Percentiles rank a stretch among this genome's conserved stretches.
Conservation (phyloP, 2,113 vertebrate species). For the Bubo blakistoni region DNA sequence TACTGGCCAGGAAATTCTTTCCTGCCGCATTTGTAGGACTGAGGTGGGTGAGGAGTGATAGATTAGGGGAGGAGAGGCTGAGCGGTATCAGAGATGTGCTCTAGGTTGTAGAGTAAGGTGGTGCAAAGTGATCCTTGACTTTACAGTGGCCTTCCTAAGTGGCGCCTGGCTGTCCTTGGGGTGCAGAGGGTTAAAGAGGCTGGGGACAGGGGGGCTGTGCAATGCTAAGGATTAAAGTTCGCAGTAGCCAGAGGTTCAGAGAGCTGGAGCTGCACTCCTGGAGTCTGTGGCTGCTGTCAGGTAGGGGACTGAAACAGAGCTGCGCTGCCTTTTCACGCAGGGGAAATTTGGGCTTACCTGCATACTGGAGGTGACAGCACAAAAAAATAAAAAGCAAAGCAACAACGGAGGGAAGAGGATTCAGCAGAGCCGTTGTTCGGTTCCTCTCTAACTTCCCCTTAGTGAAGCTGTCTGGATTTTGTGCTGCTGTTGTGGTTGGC, state of each 20-base stretch:
- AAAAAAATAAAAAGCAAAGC: background rate
- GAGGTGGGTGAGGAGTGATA: background rate
- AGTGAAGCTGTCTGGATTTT: background rate
- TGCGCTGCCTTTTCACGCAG: background rate
- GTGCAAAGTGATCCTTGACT: background rate
- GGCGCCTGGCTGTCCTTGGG: background rate
- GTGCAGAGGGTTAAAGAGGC: background rate
- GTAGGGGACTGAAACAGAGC: background rate
- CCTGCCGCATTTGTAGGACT: background rate
- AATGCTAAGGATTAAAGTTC: background rate
- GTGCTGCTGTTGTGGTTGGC: background rate
- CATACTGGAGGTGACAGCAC: background rate
- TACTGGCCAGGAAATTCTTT: background rate
- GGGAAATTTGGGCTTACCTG: background rate
- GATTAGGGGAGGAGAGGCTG: background rate
- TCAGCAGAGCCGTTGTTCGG: background rate
- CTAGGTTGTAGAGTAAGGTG: background rate
- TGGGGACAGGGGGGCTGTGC: background rate
- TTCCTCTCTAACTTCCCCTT: background rate
- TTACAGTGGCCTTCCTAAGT: background rate
- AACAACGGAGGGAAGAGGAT: accelerated
- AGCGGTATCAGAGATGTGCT: background rate
- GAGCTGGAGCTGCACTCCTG: background rate
- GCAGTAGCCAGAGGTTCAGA: background rate
- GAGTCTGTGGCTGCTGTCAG: background rate